Evolutionary conservation across 2,797 vertebrate genomes (phyloP).

Genomic region (Silurus aristotelis): DNA sequence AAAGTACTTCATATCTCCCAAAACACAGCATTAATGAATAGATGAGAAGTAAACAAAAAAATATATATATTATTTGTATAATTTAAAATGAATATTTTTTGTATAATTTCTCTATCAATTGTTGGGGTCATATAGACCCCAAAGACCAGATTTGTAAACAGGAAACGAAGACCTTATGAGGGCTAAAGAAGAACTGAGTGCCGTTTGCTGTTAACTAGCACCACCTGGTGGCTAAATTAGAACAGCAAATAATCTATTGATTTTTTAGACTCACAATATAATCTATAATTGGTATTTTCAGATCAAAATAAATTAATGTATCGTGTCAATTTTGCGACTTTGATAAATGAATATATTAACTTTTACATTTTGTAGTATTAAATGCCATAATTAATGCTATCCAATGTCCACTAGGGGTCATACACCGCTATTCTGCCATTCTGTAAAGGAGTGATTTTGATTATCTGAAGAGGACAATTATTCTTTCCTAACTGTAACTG

Average conservation of each 20-base stretch:
- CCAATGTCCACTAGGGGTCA: background rate
- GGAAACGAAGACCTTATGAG: too few relatives aligned
- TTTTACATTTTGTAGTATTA: background rate
- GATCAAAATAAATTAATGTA: background rate
- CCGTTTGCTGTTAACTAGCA: conserved; percentile 3
- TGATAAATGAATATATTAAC: background rate
- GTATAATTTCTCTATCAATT: too few relatives aligned
- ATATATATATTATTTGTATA: too few relatives aligned
- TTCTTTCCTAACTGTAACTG: background rate
- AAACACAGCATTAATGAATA: too few relatives aligned
- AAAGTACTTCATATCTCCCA: too few relatives aligned
- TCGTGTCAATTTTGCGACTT: background rate
- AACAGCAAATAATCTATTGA: background rate
- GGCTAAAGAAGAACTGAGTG: too few relatives aligned
- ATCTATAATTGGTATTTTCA: background rate
- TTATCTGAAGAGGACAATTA: background rate
- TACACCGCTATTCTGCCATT: background rate
- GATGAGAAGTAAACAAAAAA: too few relatives aligned
- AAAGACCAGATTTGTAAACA: too few relatives aligned
- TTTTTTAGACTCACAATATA: background rate
- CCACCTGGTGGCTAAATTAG: conserved; percentile 40
- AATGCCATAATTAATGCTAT: background rate
- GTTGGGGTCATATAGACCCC: too few relatives aligned
- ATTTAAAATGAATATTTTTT: too few relatives aligned
- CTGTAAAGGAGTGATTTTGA: background rate